Base-by-base conservation (phyloP, 1,140 invertebrate species). In the Lerema accius region DNA sequence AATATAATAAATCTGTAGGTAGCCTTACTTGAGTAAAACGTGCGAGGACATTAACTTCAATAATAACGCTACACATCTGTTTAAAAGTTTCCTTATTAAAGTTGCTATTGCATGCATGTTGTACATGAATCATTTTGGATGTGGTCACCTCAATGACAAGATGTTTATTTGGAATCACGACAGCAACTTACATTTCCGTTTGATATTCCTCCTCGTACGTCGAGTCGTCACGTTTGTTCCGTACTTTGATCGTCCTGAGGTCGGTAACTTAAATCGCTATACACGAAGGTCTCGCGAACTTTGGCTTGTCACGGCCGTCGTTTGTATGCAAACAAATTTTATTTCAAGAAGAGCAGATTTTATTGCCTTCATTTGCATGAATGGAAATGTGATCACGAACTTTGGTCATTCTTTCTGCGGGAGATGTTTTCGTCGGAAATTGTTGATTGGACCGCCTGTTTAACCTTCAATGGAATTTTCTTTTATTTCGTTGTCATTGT, bases 321-420 rank as follows among this genome's bases (percentile, higher is more conserved):
- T 69, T 75, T 69, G 73, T 70, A 66, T 76, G 63, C 63, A 70
- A 76, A 76, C 59, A 66, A 64, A 65, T 70, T 68, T 67, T 43
- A 49, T 59, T 70, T 62, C 15, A 66, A 70, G 67, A 68, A 65
- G 60, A 53, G 14, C 37, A 45, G 19, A 61, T 50, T 49, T 60
- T 58, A 39, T 65, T 50, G 50, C 11, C 7, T 16, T 46, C 14
- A 9, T 46, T 15, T 56, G 32, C 23, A 23, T 17, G 35, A 11
- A 37, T 37, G 28, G 7, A 4, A 32, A 11, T 35, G 5, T 49
- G 5, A 23, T 19, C 10, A 37, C 4, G 32, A 13, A 13, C 32
- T 39, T 51, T 39, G 32, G 13, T 40, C 13, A 40, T 16, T 40
- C 4, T 7, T 37, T 11, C 10, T 1, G n/a, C n/a, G n/a, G 35